Conservation (phyloP, 2,797 vertebrate genomes). For the Neosalanx taihuensis region DNA sequence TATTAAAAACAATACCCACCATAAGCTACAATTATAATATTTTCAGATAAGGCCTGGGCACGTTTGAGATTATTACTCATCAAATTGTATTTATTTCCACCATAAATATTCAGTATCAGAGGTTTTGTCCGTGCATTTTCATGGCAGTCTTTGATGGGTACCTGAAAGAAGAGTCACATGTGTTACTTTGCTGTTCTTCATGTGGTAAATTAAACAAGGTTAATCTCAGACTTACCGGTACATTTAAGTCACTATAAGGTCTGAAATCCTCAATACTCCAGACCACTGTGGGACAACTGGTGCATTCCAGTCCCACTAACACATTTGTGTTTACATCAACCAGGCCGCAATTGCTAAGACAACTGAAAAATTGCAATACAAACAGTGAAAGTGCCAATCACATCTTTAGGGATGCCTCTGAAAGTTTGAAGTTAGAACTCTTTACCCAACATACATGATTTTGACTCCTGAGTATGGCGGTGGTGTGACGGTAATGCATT, state of each 20-base stretch:
- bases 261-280: constrained; percentile 68
- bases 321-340: constrained; percentile 28
- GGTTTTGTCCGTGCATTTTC: constrained; percentile 37
- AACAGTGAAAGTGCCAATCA: neutral
- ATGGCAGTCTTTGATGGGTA: constrained; percentile 49
- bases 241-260: constrained; percentile 38
- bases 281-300: constrained; percentile 39
- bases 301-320: constrained; percentile 32
- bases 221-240: constrained; percentile 52
- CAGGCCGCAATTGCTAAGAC: constrained; percentile 33
- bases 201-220: constrained; percentile 18
- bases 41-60: constrained; percentile 37
- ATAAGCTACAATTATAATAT: constrained; percentile 64
- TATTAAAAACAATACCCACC: constrained; percentile 46
- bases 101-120: constrained; percentile 47
- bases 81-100: constrained; percentile 49
- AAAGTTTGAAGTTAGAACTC: neutral
- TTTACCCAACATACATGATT: constrained; percentile 64
- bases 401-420: neutral
- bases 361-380: constrained; percentile 30
- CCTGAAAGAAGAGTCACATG: constrained; percentile 50
- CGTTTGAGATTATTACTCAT: constrained; percentile 35
- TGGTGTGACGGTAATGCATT: constrained; percentile 72
- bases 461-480: constrained; percentile 52
- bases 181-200: constrained; percentile 24